Conservation (phyloP, 2,797 vertebrate species). For the Capromys pilorides region DNA sequence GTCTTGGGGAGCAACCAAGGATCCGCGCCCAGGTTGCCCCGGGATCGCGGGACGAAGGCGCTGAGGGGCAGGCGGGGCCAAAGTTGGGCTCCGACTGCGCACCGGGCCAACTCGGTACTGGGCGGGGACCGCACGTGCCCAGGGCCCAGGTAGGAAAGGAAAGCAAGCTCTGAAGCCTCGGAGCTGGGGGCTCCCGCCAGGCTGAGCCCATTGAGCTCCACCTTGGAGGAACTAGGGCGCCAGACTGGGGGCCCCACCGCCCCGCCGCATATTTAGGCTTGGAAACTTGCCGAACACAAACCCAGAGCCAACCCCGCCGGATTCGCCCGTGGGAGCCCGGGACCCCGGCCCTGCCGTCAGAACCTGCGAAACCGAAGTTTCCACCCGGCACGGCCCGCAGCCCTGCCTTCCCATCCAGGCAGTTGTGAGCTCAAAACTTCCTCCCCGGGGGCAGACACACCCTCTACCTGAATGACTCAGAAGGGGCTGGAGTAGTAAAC, state of each 20-base stretch:
- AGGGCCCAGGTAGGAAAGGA: not conserved
- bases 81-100: too few species aligned
- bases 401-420: conserved; percentile 38
- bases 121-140: not conserved
- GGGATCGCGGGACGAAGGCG: too few species aligned
- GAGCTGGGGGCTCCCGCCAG: conserved; percentile 1
- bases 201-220: too few species aligned
- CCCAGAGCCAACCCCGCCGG: not conserved
- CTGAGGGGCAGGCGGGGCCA: too few species aligned
- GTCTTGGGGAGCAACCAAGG: too few species aligned
- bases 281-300: not conserved
- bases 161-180: conserved; percentile 38
- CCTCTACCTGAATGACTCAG: conserved; percentile 87
- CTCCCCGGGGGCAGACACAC: conserved; percentile 73
- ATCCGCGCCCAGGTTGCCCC: too few species aligned
- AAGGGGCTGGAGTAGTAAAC: conserved; percentile 72
- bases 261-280: not conserved
- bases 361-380: not conserved
- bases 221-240: not conserved
- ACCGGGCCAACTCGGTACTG: not conserved
- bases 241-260: not conserved
- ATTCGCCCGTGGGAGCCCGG: not conserved
- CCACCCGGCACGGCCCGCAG: not conserved
- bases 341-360: not conserved
- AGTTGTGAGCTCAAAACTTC: conserved; percentile 69